Evolutionary conservation across 2,888 invertebrate species (phyloP), one percentile per base, ranked within the genome.

Genomic region (Elaeidobius kamerunicus): DNA sequence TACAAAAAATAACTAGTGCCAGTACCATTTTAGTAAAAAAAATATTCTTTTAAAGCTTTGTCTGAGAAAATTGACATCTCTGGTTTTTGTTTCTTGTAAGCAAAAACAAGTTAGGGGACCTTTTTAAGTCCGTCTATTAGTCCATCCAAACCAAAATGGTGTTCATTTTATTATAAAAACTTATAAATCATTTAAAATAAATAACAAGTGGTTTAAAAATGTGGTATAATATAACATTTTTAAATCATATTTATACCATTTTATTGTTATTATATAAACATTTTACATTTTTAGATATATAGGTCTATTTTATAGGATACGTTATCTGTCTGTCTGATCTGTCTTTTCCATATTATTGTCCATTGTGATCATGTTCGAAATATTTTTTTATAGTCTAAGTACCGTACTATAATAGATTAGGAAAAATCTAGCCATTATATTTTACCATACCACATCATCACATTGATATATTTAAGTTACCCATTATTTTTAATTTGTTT

Each of bases 101-200:
- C 14, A 14, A 36, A 15, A 15, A n/a, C n/a, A n/a, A n/a, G n/a
- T n/a, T n/a, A n/a, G 23, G 30, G 3, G 39, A 39, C 27, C 23
- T 38, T 41, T 39, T 43, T 43, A 43, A 32, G 32, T 44, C 43
- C 43, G 43, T 50, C 44, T 19, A 15, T 32, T 42, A 51, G 43
- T 51, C 51, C 51, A 51, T 51, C 51, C 51, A 51, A 45, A 45
- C 44, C 51, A 44, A 51, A 44, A 48, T 45, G 45, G 44, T 51
- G 44, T 51, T 51, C 45, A 45, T 36, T 34, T 34, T 19, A 44
- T 28, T 12, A 30, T 3, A 40, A 18, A 19, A 18, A 40, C 30
- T 20, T 48, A n/a, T n/a, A n/a, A 28, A 49, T 49, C 14, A 20
- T 5, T 35, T 27, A 27, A 15, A 9, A 9, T 23, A n/a, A n/a